Base-by-base conservation (phyloP, 2,888 invertebrate genomes). In the Callyntrura guangdongensis region DNA sequence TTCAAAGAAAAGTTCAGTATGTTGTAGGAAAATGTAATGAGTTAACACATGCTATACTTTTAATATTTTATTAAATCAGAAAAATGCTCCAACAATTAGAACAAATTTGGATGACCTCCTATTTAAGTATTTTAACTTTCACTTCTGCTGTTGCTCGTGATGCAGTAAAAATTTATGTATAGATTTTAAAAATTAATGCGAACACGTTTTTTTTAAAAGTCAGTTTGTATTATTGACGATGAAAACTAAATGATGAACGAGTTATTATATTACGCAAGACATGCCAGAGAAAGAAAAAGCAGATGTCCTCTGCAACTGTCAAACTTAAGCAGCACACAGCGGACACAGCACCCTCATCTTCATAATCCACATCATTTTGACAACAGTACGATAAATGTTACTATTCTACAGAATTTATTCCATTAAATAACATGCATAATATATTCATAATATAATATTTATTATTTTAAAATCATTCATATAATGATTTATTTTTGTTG, bases 401-500 rank as follows among this genome's bases (percentile, higher is more conserved):
- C 49, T 20, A 2, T 14, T 6, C 77, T 77, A 77, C 49, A 49
- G 11, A 25, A 25, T 53, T 53, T 74, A 77, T 53, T 56, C 17
- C 53, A 77, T 53, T 22, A 77, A 77, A 77, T 77, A 77, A 77
- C 77, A 77, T 77, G 25, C 77, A 77, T 77, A 77, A 77, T 11
- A 77, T 77, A 53, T 77, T 25, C 25, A 25, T 69, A n/a, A n/a
- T n/a, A n/a, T 6, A 36, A 36, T 67, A 22, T 64, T 64, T 64
- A 64, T 64, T n/a, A n/a, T 27, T 27, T 27, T 64, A 8, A 20
- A 36, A 36, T 36, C 36, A 6, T 6, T 36, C 36, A 61, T 61
- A 20, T 61, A 61, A 8, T 61, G 4, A 20, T 20, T 61, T 14
- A 61, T 20, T 22, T 61, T 49, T 74, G 17, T 72, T 74, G 17